A percentile compares a stretch with the other conserved stretches of the same genome.
phyloP scores from a whole-genome alignment of 2,113 vertebrate genomes.

The Mastomys natalensis region DNA sequence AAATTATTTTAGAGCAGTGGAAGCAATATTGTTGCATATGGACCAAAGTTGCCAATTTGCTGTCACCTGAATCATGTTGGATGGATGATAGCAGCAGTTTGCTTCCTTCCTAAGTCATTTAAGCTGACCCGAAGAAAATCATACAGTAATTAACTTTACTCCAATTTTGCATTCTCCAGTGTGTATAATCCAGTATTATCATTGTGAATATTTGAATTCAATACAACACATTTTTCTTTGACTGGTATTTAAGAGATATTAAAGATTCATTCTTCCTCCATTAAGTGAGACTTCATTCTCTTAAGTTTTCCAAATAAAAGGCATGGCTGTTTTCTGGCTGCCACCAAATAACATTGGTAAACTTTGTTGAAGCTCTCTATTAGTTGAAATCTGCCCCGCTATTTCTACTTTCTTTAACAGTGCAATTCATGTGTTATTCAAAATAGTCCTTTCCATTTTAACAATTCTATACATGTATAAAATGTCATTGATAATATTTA shows the following conservation, averaged over 20 bases:
- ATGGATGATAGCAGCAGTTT: not conserved
- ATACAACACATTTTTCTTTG: not conserved
- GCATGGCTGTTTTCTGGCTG: not conserved
- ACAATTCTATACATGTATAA: not conserved
- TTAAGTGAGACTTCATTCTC: not conserved
- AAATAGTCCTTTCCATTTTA: not conserved
- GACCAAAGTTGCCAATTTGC: conserved; percentile 10
- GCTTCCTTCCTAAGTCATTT: not conserved
- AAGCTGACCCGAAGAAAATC: not conserved
- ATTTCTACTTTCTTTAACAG: not conserved
- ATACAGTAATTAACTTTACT: not conserved
- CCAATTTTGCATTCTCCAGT: not conserved
- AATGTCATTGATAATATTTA: not conserved
- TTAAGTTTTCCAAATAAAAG: not conserved
- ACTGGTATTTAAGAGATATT: not conserved
- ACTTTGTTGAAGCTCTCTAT: not conserved
- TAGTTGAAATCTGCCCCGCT: not conserved
- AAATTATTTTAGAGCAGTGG: conserved; percentile 72
- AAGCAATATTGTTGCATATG: conserved; percentile 59
- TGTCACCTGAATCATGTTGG: not conserved
- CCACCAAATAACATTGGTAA: not conserved
- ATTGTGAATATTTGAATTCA: not conserved
- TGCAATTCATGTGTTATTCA: not conserved
- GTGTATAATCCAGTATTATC: not conserved
- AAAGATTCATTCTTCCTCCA: not conserved